phyloP scores from a whole-genome alignment of 1,140 invertebrate genomes.

The Augochlora pura region DNA sequence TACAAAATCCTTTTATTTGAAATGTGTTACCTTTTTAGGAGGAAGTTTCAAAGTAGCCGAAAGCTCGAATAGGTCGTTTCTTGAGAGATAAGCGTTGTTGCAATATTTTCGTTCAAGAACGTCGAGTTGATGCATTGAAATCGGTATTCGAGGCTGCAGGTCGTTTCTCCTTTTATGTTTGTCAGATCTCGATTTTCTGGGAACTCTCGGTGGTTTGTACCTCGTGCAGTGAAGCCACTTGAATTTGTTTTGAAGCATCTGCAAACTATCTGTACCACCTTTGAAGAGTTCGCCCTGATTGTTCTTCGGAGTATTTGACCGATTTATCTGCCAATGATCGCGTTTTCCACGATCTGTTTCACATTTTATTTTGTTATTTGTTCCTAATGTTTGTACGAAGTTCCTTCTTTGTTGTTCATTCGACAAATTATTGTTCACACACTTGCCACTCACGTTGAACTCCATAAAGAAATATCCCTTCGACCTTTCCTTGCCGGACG shows the following conservation, averaged over 20 bases:
- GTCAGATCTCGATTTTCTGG: constrained; percentile 81
- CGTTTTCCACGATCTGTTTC: no score
- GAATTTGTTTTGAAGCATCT: constrained; percentile 39
- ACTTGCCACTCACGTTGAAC: neutral
- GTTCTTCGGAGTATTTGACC: neutral
- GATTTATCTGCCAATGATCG: neutral
- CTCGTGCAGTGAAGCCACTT: constrained; percentile 87
- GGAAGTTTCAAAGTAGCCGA: constrained; percentile 4
- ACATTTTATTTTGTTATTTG: neutral
- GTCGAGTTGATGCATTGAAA: constrained; percentile 82
- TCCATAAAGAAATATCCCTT: neutral
- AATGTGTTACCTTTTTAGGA: constrained; percentile 14
- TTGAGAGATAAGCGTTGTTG: constrained; percentile 82
- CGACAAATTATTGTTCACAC: neutral
- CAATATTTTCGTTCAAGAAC: constrained; percentile 82
- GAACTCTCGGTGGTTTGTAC: constrained; percentile 87
- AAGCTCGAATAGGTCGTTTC: constrained; percentile 55
- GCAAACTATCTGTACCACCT: neutral
- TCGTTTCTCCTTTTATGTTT: constrained; percentile 80
- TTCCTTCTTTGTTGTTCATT: neutral
- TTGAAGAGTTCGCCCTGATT: neutral
- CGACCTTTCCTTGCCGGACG: neutral
- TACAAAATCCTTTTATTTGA: no score
- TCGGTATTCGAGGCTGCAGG: constrained; percentile 84
- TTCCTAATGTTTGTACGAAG: neutral